A percentile compares a stretch with the other conserved stretches of the same genome.
Evolutionary conservation across 1,140 invertebrate species (phyloP).

Genomic region (Euura lappo): DNA sequence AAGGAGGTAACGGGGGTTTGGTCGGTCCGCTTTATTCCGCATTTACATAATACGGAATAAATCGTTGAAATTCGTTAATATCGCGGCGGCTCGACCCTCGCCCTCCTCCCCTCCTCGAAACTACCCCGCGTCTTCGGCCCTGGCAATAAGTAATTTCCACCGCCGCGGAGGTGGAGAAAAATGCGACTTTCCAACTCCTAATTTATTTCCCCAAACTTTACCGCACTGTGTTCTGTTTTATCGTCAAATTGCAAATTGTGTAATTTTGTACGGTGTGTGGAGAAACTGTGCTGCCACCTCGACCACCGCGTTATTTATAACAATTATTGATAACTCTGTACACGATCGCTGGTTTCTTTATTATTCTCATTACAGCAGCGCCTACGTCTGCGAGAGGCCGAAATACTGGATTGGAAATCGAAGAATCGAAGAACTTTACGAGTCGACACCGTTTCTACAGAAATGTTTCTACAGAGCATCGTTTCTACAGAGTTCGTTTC

Average conservation of each 20-base stretch:
- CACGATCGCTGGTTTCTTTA: conserved; percentile 20
- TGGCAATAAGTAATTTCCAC: conserved; percentile 41
- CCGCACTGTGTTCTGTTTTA: conserved; percentile 27
- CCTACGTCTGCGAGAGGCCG: too few species aligned
- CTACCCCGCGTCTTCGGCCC: conserved; percentile 6
- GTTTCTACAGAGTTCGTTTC: too few species aligned
- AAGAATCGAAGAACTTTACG: too few species aligned
- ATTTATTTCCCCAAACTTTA: not conserved
- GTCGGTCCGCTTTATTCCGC: conserved; percentile 15
- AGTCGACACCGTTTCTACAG: too few species aligned
- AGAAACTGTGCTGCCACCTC: conserved; percentile 10
- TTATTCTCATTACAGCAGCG: not conserved
- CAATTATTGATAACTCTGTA: conserved; percentile 34
- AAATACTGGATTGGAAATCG: too few species aligned
- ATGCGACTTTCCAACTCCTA: conserved; percentile 17
- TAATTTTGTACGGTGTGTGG: conserved; percentile 38
- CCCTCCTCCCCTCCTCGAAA: not conserved
- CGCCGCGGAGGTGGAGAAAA: conserved; percentile 2
- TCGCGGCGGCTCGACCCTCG: conserved; percentile 9
- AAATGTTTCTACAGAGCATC: too few species aligned
- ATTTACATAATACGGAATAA: conserved; percentile 47
- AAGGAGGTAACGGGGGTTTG: conserved; percentile 30
- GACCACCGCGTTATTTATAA: conserved; percentile 38
- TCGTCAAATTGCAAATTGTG: conserved; percentile 44
- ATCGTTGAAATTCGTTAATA: conserved; percentile 29